Base-by-base conservation (phyloP, 1,140 invertebrate genomes). In the Ips nitidus region DNA sequence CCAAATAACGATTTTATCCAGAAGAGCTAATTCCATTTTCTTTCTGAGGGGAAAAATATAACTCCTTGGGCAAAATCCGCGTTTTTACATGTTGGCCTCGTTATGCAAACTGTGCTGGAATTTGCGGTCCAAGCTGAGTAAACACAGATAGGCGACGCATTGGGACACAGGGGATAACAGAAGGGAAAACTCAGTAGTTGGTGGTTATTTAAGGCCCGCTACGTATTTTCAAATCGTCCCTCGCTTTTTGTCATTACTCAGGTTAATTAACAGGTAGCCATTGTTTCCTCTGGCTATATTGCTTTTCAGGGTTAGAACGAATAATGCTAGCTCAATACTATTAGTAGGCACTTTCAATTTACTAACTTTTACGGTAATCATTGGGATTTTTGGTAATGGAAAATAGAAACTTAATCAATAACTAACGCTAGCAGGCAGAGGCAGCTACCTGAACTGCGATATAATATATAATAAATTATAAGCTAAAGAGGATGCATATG, bases 81-180 rank as follows among this genome's bases (percentile, higher is more conserved):
- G 69, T 70, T 70, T 70, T 70, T 70, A 70, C 62, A 70, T 70
- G 69, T 65, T 55, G 61, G 69, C 53, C 59, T 70, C 69, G 61
- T 52, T 70, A 65, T 65, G 62, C 69, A 70, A 70, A 61, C 69
- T 22, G 41, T 59, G 69, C 56, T 50, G 53, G 62, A 70, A 70
- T 58, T 59, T 70, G 62, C 62, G 69, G 69, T 70, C 69, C 69
- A 70, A 66, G 69, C 69, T 70, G 69, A 70, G 62, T 40, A 70
- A 70, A 70, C 69, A 70, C 69, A 78, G 77, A 79, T 79, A 78
- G 76, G 76, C 69, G 42, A 56, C 50, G 60, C 69, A 66, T 47
- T 62, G 61, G 53, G 53, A 63, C 52, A 57, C 38, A 55, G 67
- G 22, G 67, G 60, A 57, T 69, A 53, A 43, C 60, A 47, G 53